phyloP scores from a whole-genome alignment of 2,888 invertebrate genomes.

The Hydroisotoma schaefferi region DNA sequence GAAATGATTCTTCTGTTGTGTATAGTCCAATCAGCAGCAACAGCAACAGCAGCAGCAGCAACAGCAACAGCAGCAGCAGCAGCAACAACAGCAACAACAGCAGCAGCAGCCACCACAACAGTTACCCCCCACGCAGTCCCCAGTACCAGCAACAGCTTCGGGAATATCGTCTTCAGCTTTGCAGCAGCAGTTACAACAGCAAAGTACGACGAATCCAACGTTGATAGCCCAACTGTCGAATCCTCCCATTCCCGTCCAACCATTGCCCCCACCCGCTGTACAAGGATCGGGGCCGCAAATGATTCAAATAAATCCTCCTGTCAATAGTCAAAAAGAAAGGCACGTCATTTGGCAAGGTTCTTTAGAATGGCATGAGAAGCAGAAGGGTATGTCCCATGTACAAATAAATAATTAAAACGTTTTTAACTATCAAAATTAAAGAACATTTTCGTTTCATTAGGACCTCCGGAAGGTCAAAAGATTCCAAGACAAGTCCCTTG shows the following conservation, averaged over 20 bases:
- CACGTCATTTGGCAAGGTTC: slow-evolving; percentile 74
- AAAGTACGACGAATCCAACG: slow-evolving; percentile 49
- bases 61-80: slow-evolving; percentile 28
- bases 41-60: slow-evolving; percentile 40
- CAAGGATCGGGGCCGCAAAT: slow-evolving; percentile 51
- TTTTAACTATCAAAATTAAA: too few species aligned
- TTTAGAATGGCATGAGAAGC: slow-evolving; percentile 90
- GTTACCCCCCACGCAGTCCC: slow-evolving; percentile 9
- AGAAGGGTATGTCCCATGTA: slow-evolving; percentile 57
- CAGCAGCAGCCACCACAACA: slow-evolving; percentile 26
- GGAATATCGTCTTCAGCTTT: slow-evolving; percentile 3
- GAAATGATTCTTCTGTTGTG: too few species aligned
- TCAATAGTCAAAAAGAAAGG: slow-evolving; percentile 55
- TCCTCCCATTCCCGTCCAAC: slow-evolving; percentile 38
- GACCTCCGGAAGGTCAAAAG: slow-evolving; percentile 70
- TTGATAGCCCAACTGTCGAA: slow-evolving; percentile 37
- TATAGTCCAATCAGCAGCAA: slow-evolving; percentile 24
- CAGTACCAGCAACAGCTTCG: background rate
- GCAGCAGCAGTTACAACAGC: slow-evolving; percentile 51
- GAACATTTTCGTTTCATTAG: slow-evolving; percentile 20
- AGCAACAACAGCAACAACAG: slow-evolving; percentile 26
- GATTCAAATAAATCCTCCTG: slow-evolving; percentile 10
- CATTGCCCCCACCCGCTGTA: slow-evolving; percentile 48
- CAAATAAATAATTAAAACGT: background rate
- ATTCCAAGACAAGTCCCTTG: slow-evolving; percentile 70